These are phyloP conservation scores for Caenorhabditis brenneri DNA, from an alignment of 1,140 invertebrate genomes.

Conservation along the genomic window DNA sequence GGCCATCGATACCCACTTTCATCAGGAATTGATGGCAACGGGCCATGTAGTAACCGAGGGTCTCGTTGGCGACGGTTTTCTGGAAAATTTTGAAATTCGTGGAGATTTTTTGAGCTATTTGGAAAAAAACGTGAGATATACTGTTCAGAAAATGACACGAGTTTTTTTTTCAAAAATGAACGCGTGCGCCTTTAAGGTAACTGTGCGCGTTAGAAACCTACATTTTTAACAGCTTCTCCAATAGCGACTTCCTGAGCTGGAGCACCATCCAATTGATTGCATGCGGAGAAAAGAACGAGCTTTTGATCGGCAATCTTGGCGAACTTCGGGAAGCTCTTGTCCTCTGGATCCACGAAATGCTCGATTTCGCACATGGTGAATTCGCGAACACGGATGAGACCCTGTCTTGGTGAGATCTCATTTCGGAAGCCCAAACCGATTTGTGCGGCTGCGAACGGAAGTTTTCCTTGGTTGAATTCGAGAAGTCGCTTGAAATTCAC, in stretches of 20 bases:
- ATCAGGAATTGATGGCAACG: conserved; percentile 88
- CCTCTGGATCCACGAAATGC: conserved; percentile 92
- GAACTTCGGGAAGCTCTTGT: conserved; percentile 92
- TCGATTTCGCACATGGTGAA: conserved; percentile 99
- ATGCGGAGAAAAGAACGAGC: conserved; percentile 87
- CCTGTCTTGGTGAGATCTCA: conserved; percentile 97
- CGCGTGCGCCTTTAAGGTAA: too few species aligned
- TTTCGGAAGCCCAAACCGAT: conserved; percentile 97
- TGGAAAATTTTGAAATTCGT: conserved; percentile 61
- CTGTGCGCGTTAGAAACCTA: background rate
- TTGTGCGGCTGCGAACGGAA: conserved; percentile 97
- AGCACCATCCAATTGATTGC: conserved; percentile 85
- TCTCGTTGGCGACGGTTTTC: conserved; percentile 91
- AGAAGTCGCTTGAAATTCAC: conserved; percentile 96
- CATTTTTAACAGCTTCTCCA: conserved; percentile 72
- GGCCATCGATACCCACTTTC: conserved; percentile 82
- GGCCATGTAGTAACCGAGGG: conserved; percentile 95
- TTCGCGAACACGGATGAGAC: conserved; percentile 89
- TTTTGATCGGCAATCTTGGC: conserved; percentile 78
- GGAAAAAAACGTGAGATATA: too few species aligned
- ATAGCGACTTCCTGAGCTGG: conserved; percentile 69
- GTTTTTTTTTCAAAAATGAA: too few species aligned
- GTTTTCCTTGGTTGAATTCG: conserved; percentile 90
- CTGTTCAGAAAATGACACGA: too few species aligned
- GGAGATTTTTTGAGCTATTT: too few species aligned